Evolutionary conservation across 1,140 invertebrate species (phyloP), one percentile per base, ranked within the genome.

Genomic region (Trachymyrmex septentrionalis): DNA sequence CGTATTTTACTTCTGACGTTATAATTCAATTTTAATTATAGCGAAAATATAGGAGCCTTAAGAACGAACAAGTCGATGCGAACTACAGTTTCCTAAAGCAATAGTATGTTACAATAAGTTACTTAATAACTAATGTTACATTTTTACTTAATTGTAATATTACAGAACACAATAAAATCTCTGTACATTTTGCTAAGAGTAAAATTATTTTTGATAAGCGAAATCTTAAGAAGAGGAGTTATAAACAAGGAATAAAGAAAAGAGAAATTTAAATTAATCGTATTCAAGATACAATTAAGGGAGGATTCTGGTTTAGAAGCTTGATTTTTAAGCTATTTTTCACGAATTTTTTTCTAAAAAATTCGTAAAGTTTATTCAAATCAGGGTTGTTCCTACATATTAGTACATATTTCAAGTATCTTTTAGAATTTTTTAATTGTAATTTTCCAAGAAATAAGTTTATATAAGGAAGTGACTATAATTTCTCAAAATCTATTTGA

Each of bases 181-280:
- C 27, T 84, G 80, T 75, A 84, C 80, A 84, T 84, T 84, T 61
- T 73, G 19, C 69, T 75, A 84, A 27, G 61, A 73, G 34, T 34
- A 59, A 84, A 73, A 48, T 38, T 16, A 61, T 34, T 10, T 71
- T 71, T 71, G 53, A 71, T 24, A 73, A 72, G 5, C 5, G 7
- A 44, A 59, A 73, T 82, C 19, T 30, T 61, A 9, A 34, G 1
- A 59, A 48, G 2, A 61, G 12, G 1, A 3, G 0, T n/a, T 2
- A 27, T 14, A 61, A 48, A 44, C 3, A 10, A 48, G 1, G 3
- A 3, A 80, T 5, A 57, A 38, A 38, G n/a, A 14, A 19, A 64
- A 78, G 27, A 14, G n/a, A 64, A 78, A 77, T 24, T 38, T 0
- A 38, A 48, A 27, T 27, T 0, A 63, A 34, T 44, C 3, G 3